Evolutionary conservation across 2,888 invertebrate genomes (phyloP), one percentile per base, ranked within the genome.

Genomic region (Hydroisotoma schaefferi): DNA sequence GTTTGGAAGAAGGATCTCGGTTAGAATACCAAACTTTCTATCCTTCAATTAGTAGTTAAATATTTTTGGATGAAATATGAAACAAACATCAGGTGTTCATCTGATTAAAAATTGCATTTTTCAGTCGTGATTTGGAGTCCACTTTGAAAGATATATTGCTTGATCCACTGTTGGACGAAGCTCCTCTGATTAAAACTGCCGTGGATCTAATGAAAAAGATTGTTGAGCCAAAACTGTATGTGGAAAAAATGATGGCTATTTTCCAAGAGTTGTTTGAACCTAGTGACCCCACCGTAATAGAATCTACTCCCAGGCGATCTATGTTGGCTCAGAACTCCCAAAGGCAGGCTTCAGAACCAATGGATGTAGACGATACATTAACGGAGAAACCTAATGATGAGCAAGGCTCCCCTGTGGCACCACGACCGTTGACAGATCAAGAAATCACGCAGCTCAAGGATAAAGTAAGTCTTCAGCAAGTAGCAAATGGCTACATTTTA

Each of bases 261-360:
- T 33, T 63, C 15, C 56, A 63, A 53, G 43, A 54, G 52, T n/a
- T 52, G n/a, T 60, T 60, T 51, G 59, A 60, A 29, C 44, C 54
- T 2, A 23, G 29, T 48, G 52, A 52, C 28, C 49, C 22, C 26
- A 49, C 49, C 5, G 8, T 49, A 8, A 49, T 49, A 8, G 49
- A 49, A 18, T 15, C 18, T 28, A 49, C 25, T 3, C 8, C 12
- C 2, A 1, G 15, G 10, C 2, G 22, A 46, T 46, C 26, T 26
- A 20, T 8, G 27, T 8, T 18, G 8, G 26, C 18, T 2, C 26
- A 38, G 33, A 5, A 52, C 2, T 18, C 23, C 22, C 37, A 40
- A 25, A 43, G 44, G 3, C 26, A 18, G 23, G 22, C 10, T 5
- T 12, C 12, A 2, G 23, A 52, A 29, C n/a, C 6, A 27, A 48